phyloP scores from a whole-genome alignment of 2,113 vertebrate species.

The Amphilophus citrinellus region DNA sequence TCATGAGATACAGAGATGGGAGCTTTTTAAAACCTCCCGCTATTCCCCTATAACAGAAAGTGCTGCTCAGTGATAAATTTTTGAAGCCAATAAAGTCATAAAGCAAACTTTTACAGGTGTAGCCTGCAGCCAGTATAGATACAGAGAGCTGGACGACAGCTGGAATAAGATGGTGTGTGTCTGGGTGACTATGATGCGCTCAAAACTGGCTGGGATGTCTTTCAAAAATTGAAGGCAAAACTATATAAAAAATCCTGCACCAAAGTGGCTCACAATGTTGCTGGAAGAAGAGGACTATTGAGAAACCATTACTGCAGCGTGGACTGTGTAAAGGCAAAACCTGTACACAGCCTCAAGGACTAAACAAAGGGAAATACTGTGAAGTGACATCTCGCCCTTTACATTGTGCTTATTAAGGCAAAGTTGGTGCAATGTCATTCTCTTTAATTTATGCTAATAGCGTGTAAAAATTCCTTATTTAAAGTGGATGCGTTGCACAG shows the following conservation, averaged over 20 bases:
- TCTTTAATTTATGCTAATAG: slow-evolving; percentile 58
- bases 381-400: slow-evolving; percentile 23
- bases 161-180: slow-evolving; percentile 17
- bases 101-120: slow-evolving; percentile 74
- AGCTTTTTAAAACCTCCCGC: slow-evolving; percentile 47
- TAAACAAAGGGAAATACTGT: neutral
- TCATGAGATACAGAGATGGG: slow-evolving; percentile 43
- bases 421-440: slow-evolving; percentile 64
- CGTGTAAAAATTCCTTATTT: slow-evolving; percentile 20
- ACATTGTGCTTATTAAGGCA: slow-evolving; percentile 29
- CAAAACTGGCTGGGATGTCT: slow-evolving; percentile 16
- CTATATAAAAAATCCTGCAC: slow-evolving; percentile 24
- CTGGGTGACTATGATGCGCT: neutral
- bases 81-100: slow-evolving; percentile 73
- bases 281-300: slow-evolving; percentile 7
- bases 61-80: slow-evolving; percentile 70
- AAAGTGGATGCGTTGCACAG: slow-evolving; percentile 38
- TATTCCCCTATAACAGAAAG: slow-evolving; percentile 49
- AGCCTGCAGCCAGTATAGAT: slow-evolving; percentile 56
- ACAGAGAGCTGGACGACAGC: slow-evolving; percentile 57
- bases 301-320: slow-evolving; percentile 30
- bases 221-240: slow-evolving; percentile 35
- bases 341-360: slow-evolving; percentile 1
- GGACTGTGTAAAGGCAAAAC: neutral
- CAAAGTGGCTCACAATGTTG: slow-evolving; percentile 17